Base-by-base conservation (phyloP, 2,113 vertebrate genomes). In the Bos indicus region DNA sequence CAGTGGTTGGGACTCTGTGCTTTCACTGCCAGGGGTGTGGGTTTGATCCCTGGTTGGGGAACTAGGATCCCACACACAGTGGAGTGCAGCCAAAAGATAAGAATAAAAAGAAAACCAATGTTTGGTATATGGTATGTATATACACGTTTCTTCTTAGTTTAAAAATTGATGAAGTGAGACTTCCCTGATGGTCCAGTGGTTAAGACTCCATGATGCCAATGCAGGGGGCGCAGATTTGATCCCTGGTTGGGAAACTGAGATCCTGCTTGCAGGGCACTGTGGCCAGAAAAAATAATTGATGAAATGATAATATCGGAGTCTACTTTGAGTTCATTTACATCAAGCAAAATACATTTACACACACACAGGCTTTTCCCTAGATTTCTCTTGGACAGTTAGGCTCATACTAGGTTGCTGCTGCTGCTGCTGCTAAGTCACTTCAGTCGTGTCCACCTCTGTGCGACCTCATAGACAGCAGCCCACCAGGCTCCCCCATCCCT, bases 381-480 rank as follows among this genome's bases (percentile, higher is more conserved):
- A 8, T 67, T 80, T 71, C 30, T 91, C 28, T 86, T 52, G 16
- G 77, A 71, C 6, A 91, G 43, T 2, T 16, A 11, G 19, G 26
- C 5, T 90, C 23, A 26, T 5, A 89, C 54, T 56, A 23, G 5
- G 5, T 40, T 71, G 19, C 19, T 71, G 67, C n/a, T 71, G 64
- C n/a, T 71, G 19, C n/a, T 71, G 19, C 64, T 36, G 33, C 67
- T 23, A 36, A 36, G 9, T 36, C 1, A 2, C n/a, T 21, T 71
- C 9, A 36, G n/a, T 23, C 0, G 0, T 36, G n/a, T 71, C 64
- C 0, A 1, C 23, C n/a, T 71, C 64, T 71, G 17, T 21, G n/a
- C 0, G 4, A 12, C 64, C 64, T 19, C 64, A 71, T 12, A 71
- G 64, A 71, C 1, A 21, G n/a, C n/a, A 36, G 9, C 64, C 64